phyloP scores from a whole-genome alignment of 2,113 vertebrate species.

The Sylvilagus bachmani region DNA sequence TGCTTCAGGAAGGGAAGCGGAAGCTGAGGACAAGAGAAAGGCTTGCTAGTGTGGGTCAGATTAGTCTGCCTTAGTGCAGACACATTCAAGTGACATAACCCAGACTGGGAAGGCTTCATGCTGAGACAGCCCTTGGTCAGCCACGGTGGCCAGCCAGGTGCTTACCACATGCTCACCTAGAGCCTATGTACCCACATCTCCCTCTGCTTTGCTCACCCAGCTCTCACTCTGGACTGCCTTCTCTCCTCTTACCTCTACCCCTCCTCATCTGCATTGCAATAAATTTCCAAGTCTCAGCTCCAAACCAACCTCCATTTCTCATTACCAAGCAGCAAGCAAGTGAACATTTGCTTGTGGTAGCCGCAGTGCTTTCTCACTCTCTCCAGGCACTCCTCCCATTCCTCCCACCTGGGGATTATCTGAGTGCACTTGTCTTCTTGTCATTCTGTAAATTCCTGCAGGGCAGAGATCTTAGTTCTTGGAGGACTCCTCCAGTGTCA shows the following conservation, averaged over 20 bases:
- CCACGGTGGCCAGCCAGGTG: neutral
- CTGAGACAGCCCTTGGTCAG: neutral
- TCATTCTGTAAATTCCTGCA: neutral
- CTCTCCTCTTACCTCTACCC: neutral
- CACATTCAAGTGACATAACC: neutral
- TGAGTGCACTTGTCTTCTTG: neutral
- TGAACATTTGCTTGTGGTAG: neutral
- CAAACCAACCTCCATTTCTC: neutral
- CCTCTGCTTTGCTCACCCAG: too few relatives aligned
- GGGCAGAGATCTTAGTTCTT: neutral
- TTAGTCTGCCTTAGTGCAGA: neutral
- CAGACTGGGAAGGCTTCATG: neutral
- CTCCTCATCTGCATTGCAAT: slow-evolving; percentile 1
- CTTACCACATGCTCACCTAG: neutral
- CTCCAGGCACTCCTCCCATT: neutral
- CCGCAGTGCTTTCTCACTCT: neutral
- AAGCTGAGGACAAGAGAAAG: too few relatives aligned
- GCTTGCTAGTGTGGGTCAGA: neutral
- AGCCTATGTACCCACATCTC: neutral
- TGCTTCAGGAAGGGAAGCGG: neutral
- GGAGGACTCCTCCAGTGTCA: neutral
- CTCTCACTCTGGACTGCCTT: neutral
- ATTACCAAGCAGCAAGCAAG: neutral
- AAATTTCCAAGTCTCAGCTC: neutral
- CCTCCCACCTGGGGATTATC: neutral